phyloP scores from a whole-genome alignment of 2,113 vertebrate genomes.

The Limanda limanda region DNA sequence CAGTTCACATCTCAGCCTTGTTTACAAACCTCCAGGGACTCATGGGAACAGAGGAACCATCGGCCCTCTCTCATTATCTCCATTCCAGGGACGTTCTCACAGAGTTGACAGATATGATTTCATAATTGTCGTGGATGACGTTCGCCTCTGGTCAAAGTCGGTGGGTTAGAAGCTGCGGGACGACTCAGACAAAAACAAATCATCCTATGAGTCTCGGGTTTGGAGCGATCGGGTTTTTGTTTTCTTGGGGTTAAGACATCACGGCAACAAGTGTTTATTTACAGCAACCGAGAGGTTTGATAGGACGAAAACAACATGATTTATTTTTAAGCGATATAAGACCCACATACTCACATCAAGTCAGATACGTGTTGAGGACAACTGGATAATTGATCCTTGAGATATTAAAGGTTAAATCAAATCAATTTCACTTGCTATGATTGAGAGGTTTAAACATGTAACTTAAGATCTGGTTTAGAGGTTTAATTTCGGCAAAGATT shows the following conservation, averaged over 20 bases:
- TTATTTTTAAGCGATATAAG: neutral
- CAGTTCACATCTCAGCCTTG: conserved; percentile 57
- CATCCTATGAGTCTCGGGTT: neutral
- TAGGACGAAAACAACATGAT: too few relatives aligned
- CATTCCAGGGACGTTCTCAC: conserved; percentile 6
- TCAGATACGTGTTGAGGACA: neutral
- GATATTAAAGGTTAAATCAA: too few relatives aligned
- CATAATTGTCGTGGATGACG: conserved; percentile 45
- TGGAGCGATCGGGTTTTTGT: conserved; percentile 20
- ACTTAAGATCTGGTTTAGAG: too few relatives aligned
- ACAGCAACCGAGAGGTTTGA: neutral
- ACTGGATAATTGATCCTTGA: too few relatives aligned
- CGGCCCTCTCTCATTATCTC: conserved; percentile 45
- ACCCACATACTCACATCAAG: neutral
- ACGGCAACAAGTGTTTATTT: conserved; percentile 14
- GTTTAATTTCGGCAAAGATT: too few relatives aligned
- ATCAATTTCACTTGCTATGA: too few relatives aligned
- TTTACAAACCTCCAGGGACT: conserved; percentile 72
- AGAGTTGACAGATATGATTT: conserved; percentile 43
- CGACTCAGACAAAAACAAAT: conserved; percentile 21
- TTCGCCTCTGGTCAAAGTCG: conserved; percentile 26
- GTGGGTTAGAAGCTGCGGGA: conserved; percentile 9
- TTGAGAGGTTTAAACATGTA: too few relatives aligned
- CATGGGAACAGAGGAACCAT: conserved; percentile 48
- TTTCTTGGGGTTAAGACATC: conserved; percentile 11